Percentiles rank a stretch among this genome's conserved stretches.
phyloP scores from a whole-genome alignment of 2,888 invertebrate species.

The Oasisia sp. region DNA sequence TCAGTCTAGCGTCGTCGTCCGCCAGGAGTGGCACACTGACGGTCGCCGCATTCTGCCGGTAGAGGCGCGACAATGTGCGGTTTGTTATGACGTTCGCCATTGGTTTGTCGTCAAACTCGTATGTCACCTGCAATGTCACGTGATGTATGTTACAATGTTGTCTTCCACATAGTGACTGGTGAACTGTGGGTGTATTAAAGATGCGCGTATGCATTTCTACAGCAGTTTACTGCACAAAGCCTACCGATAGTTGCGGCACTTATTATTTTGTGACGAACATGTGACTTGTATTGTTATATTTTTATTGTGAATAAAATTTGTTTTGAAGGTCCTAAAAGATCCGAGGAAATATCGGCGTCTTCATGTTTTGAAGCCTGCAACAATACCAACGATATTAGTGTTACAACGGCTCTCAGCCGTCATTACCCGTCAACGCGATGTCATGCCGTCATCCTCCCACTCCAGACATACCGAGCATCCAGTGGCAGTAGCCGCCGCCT shows the following conservation, averaged over 20 bases:
- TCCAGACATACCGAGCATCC: neutral
- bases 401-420: no score
- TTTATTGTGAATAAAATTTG: no score
- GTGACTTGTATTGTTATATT: no score
- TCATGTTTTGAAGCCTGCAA: no score
- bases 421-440: no score
- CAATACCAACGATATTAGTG: no score
- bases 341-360: no score
- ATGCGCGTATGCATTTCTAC: neutral
- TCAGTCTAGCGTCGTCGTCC: neutral
- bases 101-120: neutral
- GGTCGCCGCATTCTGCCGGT: neutral
- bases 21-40: neutral
- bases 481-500: slow-evolving; percentile 50
- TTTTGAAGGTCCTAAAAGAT: no score
- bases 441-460: neutral
- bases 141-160: neutral
- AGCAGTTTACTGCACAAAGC: no score
- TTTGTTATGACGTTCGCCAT: neutral
- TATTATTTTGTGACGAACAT: no score
- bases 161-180: neutral
- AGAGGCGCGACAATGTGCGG: slow-evolving; percentile 6
- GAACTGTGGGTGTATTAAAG: neutral
- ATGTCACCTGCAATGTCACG: neutral
- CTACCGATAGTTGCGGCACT: no score